Base-by-base conservation (phyloP, 92 coral and sea anemone genomes). In the Pocillopora meandrina region DNA sequence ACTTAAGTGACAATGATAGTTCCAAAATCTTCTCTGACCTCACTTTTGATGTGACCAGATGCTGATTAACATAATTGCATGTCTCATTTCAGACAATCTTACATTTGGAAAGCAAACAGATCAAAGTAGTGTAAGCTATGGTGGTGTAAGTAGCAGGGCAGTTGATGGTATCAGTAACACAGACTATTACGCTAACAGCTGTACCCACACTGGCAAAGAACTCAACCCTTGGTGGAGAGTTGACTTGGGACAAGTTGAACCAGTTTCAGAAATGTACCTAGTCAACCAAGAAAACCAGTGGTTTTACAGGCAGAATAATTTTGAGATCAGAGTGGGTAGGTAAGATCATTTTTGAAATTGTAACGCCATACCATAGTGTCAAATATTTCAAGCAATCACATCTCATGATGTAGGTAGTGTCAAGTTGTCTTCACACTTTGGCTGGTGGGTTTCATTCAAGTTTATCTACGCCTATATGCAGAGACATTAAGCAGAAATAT, bases 291-390 rank as follows among this genome's bases (percentile, higher is more conserved):
- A 19, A 14, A 19, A 33, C 3, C 9, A 1, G 0, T 34, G 18
- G 72, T 3, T n/a, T 13, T 11, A 0, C 5, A 66, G 71, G 13
- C 15, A 11, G 71, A 1, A 10, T 26, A 68, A 34, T 1, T 68
- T 68, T 68, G 72, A 68, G 47, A 68, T 68, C 49, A 68, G 72
- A 68, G 72, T 68, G 10, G 72, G 72, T 68, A 68, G 52, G 72
- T 13, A 34, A 68, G 14, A 36, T 19, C 69, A 64, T 64, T 10
- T 31, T 9, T 65, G 8, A 13, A 12, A 19, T 33, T 3, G 3
- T 42, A 7, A 3, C 7, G 8, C 49, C 7, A 3, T 42, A 42
- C 49, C 7, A 7, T 42, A 7, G 8, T 3, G 49, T 42, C 49
- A 42, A 42, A 26, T 26, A 26, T 26, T 26, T 26, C 52, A 42